Evolutionary conservation across 2,888 invertebrate species (phyloP).

Genomic region (Caenorhabditis sp.): DNA sequence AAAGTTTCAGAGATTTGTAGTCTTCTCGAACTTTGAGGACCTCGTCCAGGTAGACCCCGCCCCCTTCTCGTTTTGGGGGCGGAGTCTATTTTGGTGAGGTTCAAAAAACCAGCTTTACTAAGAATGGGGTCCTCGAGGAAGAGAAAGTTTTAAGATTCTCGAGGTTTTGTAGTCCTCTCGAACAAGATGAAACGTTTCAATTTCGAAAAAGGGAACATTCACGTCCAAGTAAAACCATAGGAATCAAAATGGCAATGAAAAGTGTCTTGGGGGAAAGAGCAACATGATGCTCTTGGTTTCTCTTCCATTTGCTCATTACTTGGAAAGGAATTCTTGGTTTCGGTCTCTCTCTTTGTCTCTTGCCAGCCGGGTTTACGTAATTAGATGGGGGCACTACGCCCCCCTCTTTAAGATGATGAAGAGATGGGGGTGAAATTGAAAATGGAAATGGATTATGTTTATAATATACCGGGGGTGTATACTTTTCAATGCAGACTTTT

Average conservation of each 20-base stretch:
- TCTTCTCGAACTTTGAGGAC: no score
- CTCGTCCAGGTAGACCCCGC: no score
- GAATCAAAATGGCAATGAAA: conserved; percentile 8
- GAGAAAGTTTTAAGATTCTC: no score
- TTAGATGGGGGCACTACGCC: conserved; percentile 56
- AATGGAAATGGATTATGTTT: conserved; percentile 13
- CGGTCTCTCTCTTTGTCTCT: conserved; percentile 8
- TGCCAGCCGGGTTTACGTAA: conserved; percentile 24
- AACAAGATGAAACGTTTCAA: not conserved
- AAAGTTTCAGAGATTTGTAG: no score
- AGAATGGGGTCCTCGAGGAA: no score
- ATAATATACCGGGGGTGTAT: no score
- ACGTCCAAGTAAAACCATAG: not conserved
- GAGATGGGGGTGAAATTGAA: conserved; percentile 18
- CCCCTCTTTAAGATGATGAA: conserved; percentile 22
- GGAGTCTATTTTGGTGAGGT: no score
- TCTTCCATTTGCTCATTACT: conserved; percentile 58
- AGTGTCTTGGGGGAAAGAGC: conserved; percentile 24
- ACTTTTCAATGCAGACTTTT: no score
- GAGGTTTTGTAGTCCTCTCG: no score
- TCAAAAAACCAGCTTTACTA: no score
- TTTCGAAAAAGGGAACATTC: conserved; percentile 40
- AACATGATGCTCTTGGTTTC: conserved; percentile 7
- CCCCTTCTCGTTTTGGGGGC: no score
- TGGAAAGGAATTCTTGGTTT: conserved; percentile 27